Evolutionary conservation across 1,140 invertebrate genomes (phyloP).

Genomic region (Anagrus nilaparvatae): DNA sequence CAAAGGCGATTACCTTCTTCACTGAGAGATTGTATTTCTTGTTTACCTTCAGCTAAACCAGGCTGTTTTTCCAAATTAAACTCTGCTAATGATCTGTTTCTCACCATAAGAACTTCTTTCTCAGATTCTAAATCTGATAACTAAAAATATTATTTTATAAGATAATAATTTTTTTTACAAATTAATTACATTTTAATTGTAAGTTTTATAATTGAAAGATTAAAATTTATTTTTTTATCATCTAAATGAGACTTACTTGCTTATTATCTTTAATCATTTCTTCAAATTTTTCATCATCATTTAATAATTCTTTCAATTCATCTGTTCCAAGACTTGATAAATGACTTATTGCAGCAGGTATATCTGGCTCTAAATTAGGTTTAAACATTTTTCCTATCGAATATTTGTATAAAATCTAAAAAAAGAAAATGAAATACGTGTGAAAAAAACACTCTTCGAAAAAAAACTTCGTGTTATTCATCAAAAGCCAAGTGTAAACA

Average conservation of each 20-base stretch:
- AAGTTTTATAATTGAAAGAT: slow-evolving; percentile 1
- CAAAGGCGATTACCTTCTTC: slow-evolving; percentile 58
- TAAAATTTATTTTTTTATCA: slow-evolving; percentile 3
- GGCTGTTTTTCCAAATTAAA: slow-evolving; percentile 77
- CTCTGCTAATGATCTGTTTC: slow-evolving; percentile 78
- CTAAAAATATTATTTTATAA: slow-evolving; percentile 34
- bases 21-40: slow-evolving; percentile 55
- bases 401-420: too few species aligned
- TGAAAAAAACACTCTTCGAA: too few species aligned
- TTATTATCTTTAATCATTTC: slow-evolving; percentile 64
- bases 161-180: not conserved
- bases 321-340: slow-evolving; percentile 54
- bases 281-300: slow-evolving; percentile 75
- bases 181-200: not conserved
- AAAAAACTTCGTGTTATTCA: too few species aligned
- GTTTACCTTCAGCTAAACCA: slow-evolving; percentile 60
- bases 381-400: slow-evolving; percentile 26
- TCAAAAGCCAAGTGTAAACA: too few species aligned
- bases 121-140: slow-evolving; percentile 69
- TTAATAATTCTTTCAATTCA: slow-evolving; percentile 73
- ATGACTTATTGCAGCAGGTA: slow-evolving; percentile 39
- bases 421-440: too few species aligned
- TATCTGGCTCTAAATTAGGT: slow-evolving; percentile 32
- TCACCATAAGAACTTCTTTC: slow-evolving; percentile 74
- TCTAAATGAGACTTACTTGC: slow-evolving; percentile 47